A percentile compares a stretch with the other conserved stretches of the same genome.
Conservation (phyloP, 2,888 invertebrate species). For the Diaphora mendica region DNA sequence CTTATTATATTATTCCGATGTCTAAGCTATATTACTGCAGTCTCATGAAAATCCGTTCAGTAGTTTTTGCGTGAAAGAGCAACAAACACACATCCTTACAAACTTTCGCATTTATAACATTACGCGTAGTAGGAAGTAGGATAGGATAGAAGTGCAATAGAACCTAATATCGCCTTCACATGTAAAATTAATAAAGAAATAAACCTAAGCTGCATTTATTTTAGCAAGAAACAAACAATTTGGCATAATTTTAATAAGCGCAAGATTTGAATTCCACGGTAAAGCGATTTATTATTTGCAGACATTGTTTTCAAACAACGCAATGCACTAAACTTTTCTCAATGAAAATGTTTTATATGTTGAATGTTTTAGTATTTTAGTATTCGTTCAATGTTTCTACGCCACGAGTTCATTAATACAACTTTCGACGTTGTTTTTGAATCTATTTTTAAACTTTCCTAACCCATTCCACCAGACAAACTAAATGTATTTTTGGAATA, state of each 20-base stretch:
- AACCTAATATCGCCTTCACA: neutral
- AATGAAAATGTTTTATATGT: neutral
- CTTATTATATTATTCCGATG: too few species aligned
- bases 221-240: neutral
- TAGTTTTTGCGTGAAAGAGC: too few species aligned
- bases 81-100: too few species aligned
- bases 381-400: neutral
- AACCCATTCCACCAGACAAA: neutral
- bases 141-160: neutral
- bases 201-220: neutral
- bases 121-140: too few species aligned
- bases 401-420: neutral
- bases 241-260: neutral
- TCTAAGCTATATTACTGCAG: too few species aligned
- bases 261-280: neutral
- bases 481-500: conserved; percentile 14
- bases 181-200: neutral
- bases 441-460: neutral
- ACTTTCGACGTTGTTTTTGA: neutral
- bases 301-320: neutral
- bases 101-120: too few species aligned
- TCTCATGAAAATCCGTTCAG: too few species aligned
- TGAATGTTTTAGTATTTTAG: neutral
- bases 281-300: neutral
- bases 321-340: neutral